Evolutionary conservation across 2,888 invertebrate genomes (phyloP).

Genomic region (Meiosimyza platycephala): DNA sequence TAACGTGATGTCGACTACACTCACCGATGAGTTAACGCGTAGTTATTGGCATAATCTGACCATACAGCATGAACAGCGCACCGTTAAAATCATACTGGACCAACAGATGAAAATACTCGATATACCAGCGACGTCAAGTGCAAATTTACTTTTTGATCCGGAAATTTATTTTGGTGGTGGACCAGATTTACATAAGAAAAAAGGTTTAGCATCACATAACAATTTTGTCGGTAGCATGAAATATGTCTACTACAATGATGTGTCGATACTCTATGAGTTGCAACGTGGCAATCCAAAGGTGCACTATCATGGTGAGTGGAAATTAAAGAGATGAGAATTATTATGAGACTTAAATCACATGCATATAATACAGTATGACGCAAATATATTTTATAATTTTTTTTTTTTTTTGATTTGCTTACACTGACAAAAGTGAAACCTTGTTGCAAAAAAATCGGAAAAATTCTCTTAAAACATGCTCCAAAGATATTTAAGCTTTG

Average conservation of each 20-base stretch:
- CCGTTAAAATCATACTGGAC: slow-evolving; percentile 81
- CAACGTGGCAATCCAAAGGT: slow-evolving; percentile 88
- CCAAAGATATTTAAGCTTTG: no score
- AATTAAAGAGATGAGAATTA: not conserved
- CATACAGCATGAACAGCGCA: slow-evolving; percentile 81
- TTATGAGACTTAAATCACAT: no score
- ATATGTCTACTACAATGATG: slow-evolving; percentile 93
- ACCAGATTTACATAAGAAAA: slow-evolving; percentile 84
- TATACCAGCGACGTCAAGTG: slow-evolving; percentile 71
- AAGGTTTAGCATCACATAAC: slow-evolving; percentile 83
- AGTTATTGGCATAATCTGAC: slow-evolving; percentile 92
- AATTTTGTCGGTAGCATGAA: slow-evolving; percentile 91
- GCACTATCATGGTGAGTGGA: slow-evolving; percentile 74
- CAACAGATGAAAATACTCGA: slow-evolving; percentile 77
- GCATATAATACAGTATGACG: no score
- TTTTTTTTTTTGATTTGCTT: no score
- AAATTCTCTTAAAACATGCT: no score
- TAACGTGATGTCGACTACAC: slow-evolving; percentile 75
- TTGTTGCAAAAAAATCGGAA: no score
- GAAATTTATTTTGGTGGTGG: slow-evolving; percentile 94
- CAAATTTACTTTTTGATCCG: slow-evolving; percentile 88
- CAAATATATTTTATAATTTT: no score
- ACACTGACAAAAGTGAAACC: no score
- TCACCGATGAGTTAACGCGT: slow-evolving; percentile 78
- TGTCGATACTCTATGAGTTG: slow-evolving; percentile 89